Base-by-base conservation (phyloP, 2,888 invertebrate genomes). In the Helobdella robusta region DNA sequence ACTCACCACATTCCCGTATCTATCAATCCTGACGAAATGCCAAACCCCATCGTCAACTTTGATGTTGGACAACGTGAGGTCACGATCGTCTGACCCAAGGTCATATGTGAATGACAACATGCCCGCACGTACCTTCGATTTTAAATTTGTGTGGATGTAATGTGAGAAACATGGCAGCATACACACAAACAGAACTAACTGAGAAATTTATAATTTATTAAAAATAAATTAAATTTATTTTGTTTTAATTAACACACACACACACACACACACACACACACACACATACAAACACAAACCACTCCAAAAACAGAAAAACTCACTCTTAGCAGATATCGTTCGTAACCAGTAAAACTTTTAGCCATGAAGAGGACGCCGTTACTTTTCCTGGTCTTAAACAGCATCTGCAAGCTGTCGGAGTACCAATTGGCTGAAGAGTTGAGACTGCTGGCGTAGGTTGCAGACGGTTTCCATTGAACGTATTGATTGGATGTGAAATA, bases 351-450 rank as follows among this genome's bases (percentile, higher is more conserved):
- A 67, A 70, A 72, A 48, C 67, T 69, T 25, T 59, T 46, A 2
- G 68, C 91, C 69, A 91, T 84, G 81, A 95, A 92, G 34, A 97
- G 83, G 80, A 94, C 91, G 0, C 95, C 95, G 74, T 89, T 88
- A 68, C 88, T 87, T 79, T 95, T 91, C 40, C 92, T 84, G 0
- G 95, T 94, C 70, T 97, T 85, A 82, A 98, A 95, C 72, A 91
- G 83, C 64, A 97, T 81, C 79, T 95, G 92, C 69, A 97, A 85
- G 59, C n/a, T 60, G 65, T 65, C 59, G 20, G 60, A 20, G 18
- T 76, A 62, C 48, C 30, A 62, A 32, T 30, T 30, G 15, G 56
- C n/a, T 62, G 75, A 74, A 4, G 72, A 63, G n/a, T 74, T 74
- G 0, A 76, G 73, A 28, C 66, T 75, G 73, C 71, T 20, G 20